Conservation (phyloP, 2,113 vertebrate genomes). For the Xenopus borealis region DNA sequence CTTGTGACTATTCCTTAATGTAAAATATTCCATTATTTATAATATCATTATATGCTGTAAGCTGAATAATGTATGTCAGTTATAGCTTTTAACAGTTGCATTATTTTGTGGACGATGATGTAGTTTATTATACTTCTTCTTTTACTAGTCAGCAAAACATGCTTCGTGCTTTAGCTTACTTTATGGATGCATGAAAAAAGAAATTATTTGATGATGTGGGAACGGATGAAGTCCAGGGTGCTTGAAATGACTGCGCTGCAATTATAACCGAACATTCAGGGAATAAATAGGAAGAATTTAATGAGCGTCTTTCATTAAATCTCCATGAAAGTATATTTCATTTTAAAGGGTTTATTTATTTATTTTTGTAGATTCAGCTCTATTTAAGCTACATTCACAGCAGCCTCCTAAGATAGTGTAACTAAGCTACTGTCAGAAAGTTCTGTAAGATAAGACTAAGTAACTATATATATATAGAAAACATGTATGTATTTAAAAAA, state of each 20-base stretch:
- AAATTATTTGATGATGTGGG: too few species aligned
- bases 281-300: slow-evolving; percentile 1
- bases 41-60: slow-evolving; percentile 32
- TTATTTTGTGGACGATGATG: slow-evolving; percentile 16
- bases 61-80: slow-evolving; percentile 40
- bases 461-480: too few species aligned
- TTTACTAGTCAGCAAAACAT: slow-evolving; percentile 9
- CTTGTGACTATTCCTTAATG: slow-evolving; percentile 39
- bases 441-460: too few species aligned
- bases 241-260: neutral
- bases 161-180: neutral
- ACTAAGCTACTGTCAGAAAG: neutral
- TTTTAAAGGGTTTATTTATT: neutral
- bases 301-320: neutral
- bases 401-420: neutral
- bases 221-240: neutral
- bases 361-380: slow-evolving; percentile 1
- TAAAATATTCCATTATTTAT: slow-evolving; percentile 45
- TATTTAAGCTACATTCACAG: neutral
- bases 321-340: neutral
- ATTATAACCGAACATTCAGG: neutral
- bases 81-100: slow-evolving; percentile 33
- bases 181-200: neutral
- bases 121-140: slow-evolving; percentile 9
- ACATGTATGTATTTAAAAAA: too few species aligned